Base-by-base conservation (phyloP, 1,140 invertebrate genomes). In the Choristoneura fumiferana region DNA sequence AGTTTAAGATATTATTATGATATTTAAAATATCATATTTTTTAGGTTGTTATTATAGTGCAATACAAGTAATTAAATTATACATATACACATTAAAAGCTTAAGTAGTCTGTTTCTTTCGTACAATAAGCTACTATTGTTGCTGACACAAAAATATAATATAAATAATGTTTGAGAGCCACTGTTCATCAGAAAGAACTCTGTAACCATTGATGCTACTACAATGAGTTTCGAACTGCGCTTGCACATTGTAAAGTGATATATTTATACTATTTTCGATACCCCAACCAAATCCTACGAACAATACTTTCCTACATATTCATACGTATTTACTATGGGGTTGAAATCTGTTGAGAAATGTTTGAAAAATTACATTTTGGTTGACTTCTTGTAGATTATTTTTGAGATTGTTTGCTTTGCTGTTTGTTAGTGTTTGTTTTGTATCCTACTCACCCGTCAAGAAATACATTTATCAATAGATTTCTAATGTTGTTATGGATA, bases 221-320 rank as follows among this genome's bases (percentile, higher is more conserved):
- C 80, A 86, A 84, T 74, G 76, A 76, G 67, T 53, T 69, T 77
- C 80, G 79, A 85, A 84, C 73, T 85, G 73, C 65, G 56, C 72
- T 69, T 73, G 65, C 63, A 65, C 67, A 85, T 78, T 84, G 81
- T 82, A 83, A 84, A 84, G 71, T 79, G 81, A 83, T 85, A 86
- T 88, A 86, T 88, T 85, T 88, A 78, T 86, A 88, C 78, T 81
- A 81, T 81, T 79, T 83, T 76, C 60, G 18, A 70, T 65, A 58
- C 62, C 78, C 81, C 79, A 69, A 72, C 62, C 22, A 57, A 58
- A 63, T 61, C 58, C 54, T 55, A 60, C 62, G 58, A 70, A 76
- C 71, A 74, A 73, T 65, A 69, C 45, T 43, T 12, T 62, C 63
- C 69, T 73, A 81, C 80, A 84, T 84, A 77, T 72, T 64, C 49